Evolutionary conservation across 2,888 invertebrate genomes (phyloP), one percentile per base, ranked within the genome.

Genomic region (Synergus itoensis): DNA sequence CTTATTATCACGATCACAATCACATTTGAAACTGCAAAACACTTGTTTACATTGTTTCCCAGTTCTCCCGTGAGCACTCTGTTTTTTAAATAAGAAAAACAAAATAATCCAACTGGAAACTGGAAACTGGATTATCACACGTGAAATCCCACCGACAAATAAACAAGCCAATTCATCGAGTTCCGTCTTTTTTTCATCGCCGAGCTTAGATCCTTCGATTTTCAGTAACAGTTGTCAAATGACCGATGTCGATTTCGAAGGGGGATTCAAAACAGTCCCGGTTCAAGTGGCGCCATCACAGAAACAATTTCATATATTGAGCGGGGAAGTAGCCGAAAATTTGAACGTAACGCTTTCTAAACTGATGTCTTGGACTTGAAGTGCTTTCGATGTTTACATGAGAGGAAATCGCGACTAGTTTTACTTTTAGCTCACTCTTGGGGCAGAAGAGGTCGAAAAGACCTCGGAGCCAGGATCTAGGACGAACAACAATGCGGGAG

Each of bases 401-500:
- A n/a, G 40, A 65, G 9, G 40, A 64, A 40, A 40, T 64, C 16
- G 18, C 40, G 12, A 65, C 40, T 9, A 36, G n/a, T 64, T 65
- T 43, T 18, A 18, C 16, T 11, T 65, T 65, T 64, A n/a, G 28
- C 41, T 43, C 12, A 5, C 16, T 11, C 41, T 65, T 64, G 8
- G 28, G 28, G 14, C 7, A 64, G 40, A 40, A 40, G 62, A 63
- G 28, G 28, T 64, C 28, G 48, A 21, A 28, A 16, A 69, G 73
- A 53, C 12, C n/a, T 16, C 14, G 18, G 36, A n/a, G 18, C n/a
- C 48, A 43, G 82, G 82, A 82, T 83, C 83, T 83, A 81, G 84
- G 83, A 78, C 83, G 82, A 79, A 82, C 81, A 84, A 82, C 83
- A 84, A 86, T 85, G 82, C 84, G 69, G 77, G 81, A 83, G 77